Evolutionary conservation across 2,113 vertebrate genomes (phyloP).

Genomic region (Rattus rattus): DNA sequence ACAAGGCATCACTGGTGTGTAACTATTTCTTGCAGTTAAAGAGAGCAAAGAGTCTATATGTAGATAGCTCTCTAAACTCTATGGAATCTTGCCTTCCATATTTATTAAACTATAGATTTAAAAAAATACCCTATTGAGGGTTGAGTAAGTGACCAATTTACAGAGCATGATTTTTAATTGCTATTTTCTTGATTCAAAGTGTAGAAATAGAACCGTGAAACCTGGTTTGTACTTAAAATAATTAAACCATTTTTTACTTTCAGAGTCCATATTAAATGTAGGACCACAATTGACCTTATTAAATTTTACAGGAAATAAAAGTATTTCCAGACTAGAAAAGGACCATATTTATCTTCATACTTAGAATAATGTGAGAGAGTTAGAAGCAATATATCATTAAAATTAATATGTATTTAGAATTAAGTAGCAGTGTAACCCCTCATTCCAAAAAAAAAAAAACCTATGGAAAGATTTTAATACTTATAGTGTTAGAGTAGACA

Average conservation of each 20-base stretch:
- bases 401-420: neutral
- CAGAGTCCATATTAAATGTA: conserved; percentile 44
- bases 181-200: neutral
- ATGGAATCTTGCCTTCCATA: neutral
- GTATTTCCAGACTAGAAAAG: neutral
- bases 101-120: neutral
- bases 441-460: conserved; percentile 4
- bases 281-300: conserved; percentile 3
- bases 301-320: conserved; percentile 21
- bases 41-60: neutral
- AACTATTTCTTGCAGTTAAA: neutral
- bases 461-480: neutral
- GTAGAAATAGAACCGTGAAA: neutral
- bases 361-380: neutral
- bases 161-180: neutral
- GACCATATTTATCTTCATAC: neutral
- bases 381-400: neutral
- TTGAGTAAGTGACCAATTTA: neutral
- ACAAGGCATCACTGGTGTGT: neutral
- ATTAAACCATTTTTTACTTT: conserved; percentile 32
- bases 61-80: neutral
- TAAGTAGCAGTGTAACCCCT: neutral
- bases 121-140: neutral
- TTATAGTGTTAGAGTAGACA: neutral
- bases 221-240: neutral